Evolutionary conservation across 2,113 vertebrate species (phyloP).

Genomic region (Rissa tridactyla): DNA sequence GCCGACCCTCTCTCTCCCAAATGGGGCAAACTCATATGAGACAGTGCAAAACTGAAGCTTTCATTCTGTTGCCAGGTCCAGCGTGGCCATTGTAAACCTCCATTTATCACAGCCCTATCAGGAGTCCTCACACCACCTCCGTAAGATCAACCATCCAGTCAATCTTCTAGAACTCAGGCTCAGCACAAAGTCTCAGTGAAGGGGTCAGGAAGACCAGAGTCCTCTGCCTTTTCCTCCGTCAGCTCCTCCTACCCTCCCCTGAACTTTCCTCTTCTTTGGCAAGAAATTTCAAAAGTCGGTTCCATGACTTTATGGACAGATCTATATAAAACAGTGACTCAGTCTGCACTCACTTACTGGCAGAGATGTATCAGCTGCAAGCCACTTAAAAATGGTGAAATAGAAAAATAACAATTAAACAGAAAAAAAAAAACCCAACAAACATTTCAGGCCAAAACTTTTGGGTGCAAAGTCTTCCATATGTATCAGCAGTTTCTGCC

Average conservation of each 20-base stretch:
- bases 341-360: constrained; percentile 41
- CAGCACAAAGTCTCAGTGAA: background rate
- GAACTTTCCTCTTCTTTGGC: constrained; percentile 18
- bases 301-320: constrained; percentile 38
- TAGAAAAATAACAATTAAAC: constrained; percentile 24
- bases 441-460: background rate
- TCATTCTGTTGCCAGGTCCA: background rate
- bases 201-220: background rate
- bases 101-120: background rate
- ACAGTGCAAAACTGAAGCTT: background rate
- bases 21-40: background rate
- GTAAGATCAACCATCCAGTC: background rate
- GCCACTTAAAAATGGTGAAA: constrained; percentile 20
- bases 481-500: background rate
- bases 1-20: background rate
- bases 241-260: background rate
- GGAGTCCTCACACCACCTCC: background rate
- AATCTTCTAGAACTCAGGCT: background rate
- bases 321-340: constrained; percentile 43
- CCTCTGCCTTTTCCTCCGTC: background rate
- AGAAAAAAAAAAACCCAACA: background rate
- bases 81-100: background rate
- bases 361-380: constrained; percentile 23
- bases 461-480: background rate
- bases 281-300: constrained; percentile 21